Base-by-base conservation (phyloP, 2,888 invertebrate species). In the Allolobophora icterica region DNA sequence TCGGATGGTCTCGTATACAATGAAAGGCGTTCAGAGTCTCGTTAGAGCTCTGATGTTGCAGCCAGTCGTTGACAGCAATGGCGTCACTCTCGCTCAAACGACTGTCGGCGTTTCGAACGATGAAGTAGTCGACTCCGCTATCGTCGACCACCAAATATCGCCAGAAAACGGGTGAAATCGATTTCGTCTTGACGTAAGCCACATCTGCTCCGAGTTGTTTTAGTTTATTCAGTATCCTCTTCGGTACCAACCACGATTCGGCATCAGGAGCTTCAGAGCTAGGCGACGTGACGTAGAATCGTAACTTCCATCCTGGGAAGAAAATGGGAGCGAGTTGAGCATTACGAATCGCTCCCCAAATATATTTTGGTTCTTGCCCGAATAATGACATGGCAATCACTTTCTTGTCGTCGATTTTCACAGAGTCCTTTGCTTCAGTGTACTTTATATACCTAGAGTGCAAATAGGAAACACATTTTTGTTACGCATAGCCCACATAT, bases 1-100 rank as follows among this genome's bases (percentile, higher is more conserved):
- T 91, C 17, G 92, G 92, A 52, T 92, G 92, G 83, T 92, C 92
- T 38, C 92, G 91, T 58, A 91, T 91, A 84, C 92, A 92, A 90
- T 92, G 92, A 38, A 92, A 52, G 45, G 92, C 45, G 19, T 30
- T 89, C n/a, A 15, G 42, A 3, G 33, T 42, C 24, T 40, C 24
- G 21, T 90, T 33, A 0, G 45, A 40, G 11, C 5, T 21, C 40
- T 89, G 42, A 34, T 35, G 34, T 35, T 91, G 71, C n/a, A 91
- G 24, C 91, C 91, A 91, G 0, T 84, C 15, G n/a, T 89, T 58
- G 0, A 91, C 90, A 30, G n/a, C 89, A n/a, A 33, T 19, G 5
- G 91, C 89, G 17, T 92, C 92, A 33, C 89, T 35, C 21, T 90
- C 91, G n/a, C n/a, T 90, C 52, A 92, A 71, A 3, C 92, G 89